A percentile compares a stretch with the other conserved stretches of the same genome.
Evolutionary conservation across 2,888 invertebrate genomes (phyloP).

Genomic region (Alsophila aescularia): DNA sequence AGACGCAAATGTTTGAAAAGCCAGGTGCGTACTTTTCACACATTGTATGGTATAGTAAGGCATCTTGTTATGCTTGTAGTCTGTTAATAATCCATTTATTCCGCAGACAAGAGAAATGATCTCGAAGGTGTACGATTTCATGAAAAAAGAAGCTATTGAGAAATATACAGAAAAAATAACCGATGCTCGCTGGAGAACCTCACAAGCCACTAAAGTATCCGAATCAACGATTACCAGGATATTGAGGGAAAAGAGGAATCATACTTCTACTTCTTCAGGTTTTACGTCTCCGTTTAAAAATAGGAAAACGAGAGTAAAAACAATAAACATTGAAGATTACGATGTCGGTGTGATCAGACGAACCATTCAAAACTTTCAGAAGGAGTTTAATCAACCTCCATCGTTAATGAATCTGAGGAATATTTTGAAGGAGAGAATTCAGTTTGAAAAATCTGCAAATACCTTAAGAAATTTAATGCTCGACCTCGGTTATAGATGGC

Average conservation of each 20-base stretch:
- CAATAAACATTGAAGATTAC: conserved; percentile 11
- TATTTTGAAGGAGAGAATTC: conserved; percentile 1
- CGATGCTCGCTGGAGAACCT: conserved; percentile 23
- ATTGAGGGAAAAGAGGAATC: conserved; percentile 11
- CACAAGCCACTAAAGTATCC: conserved; percentile 20
- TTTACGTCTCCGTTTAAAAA: conserved; percentile 11
- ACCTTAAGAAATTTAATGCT: conserved; percentile 9
- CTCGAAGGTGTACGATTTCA: conserved; percentile 11
- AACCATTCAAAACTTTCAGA: conserved; percentile 6
- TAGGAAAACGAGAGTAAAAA: neutral
- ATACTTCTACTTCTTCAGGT: neutral
- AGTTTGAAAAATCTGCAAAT: conserved; percentile 4
- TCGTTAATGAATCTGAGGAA: neutral
- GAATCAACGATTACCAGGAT: conserved; percentile 17
- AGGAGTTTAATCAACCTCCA: conserved; percentile 1
- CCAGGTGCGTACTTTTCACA: too few species aligned
- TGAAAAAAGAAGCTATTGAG: conserved; percentile 5
- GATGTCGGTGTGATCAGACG: conserved; percentile 4
- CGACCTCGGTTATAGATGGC: conserved; percentile 10
- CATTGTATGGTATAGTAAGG: too few species aligned
- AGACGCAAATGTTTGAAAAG: too few species aligned
- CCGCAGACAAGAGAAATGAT: conserved; percentile 6
- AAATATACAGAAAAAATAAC: conserved; percentile 9
- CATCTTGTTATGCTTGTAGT: too few species aligned
- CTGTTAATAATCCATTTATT: too few species aligned